phyloP scores from a whole-genome alignment of 92 coral and sea anemone species.

The Anthopleura xanthogrammica region DNA sequence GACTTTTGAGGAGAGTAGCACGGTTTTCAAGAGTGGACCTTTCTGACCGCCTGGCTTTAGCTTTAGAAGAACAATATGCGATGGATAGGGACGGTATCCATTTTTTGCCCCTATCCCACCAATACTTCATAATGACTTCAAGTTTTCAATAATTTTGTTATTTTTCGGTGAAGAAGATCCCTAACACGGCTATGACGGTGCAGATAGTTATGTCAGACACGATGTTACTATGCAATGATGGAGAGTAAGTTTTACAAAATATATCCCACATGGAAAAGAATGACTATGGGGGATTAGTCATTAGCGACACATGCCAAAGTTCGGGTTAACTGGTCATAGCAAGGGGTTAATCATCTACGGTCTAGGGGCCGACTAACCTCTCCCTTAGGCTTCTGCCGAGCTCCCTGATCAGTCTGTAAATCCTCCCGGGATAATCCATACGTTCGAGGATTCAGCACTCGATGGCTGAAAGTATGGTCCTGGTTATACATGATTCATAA shows the following conservation, averaged over 20 bases:
- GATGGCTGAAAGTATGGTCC: no score
- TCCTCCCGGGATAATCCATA: no score
- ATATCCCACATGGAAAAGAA: neutral
- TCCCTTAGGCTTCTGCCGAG: no score
- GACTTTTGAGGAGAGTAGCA: no score
- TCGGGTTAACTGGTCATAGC: no score
- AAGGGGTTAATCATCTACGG: no score
- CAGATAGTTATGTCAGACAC: conserved; percentile 90
- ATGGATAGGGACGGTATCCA: neutral
- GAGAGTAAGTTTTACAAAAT: conserved; percentile 1
- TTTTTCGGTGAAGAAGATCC: conserved; percentile 60
- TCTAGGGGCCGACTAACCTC: no score
- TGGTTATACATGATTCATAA: no score
- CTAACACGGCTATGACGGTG: conserved; percentile 61
- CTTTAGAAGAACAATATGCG: neutral
- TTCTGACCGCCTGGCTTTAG: neutral
- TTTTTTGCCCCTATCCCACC: neutral
- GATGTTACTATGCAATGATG: conserved; percentile 60
- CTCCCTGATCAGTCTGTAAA: no score
- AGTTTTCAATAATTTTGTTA: neutral
- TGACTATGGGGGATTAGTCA: neutral
- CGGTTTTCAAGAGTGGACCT: neutral
- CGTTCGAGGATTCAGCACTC: no score
- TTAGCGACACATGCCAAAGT: no score
- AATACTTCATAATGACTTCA: neutral